Conservation (phyloP, 2,888 invertebrate species). For the Eilema depressum region DNA sequence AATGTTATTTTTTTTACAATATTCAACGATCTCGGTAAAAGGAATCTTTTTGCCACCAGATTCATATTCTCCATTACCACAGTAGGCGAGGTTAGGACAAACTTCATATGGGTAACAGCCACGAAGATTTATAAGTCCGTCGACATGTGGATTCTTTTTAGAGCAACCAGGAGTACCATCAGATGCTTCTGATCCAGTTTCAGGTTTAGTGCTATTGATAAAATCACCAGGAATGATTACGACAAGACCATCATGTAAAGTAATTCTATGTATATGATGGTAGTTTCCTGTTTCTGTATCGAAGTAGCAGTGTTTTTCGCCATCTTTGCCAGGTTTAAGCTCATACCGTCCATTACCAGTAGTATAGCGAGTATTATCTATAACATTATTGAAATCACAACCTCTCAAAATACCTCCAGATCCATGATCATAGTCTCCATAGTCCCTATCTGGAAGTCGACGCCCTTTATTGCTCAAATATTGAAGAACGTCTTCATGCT, state of each 20-base stretch:
- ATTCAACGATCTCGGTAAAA: neutral
- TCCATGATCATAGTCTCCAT: neutral
- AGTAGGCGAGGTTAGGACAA: neutral
- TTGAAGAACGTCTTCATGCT: slow-evolving; percentile 8
- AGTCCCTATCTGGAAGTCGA: neutral
- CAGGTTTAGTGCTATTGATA: neutral
- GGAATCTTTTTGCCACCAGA: neutral
- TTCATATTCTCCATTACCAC: neutral
- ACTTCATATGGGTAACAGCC: slow-evolving; percentile 2
- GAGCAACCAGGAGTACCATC: neutral
- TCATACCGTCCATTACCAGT: slow-evolving; percentile 23
- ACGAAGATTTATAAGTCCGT: neutral
- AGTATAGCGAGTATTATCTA: slow-evolving; percentile 10
- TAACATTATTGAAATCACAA: slow-evolving; percentile 1
- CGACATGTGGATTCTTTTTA: neutral
- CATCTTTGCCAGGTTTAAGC: slow-evolving; percentile 15
- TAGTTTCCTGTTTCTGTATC: slow-evolving; percentile 13
- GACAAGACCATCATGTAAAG: neutral
- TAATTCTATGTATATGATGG: slow-evolving; percentile 7
- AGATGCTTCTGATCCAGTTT: neutral
- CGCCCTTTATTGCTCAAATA: slow-evolving; percentile 11
- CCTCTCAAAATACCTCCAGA: neutral
- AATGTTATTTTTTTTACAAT: neutral
- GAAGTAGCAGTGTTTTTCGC: slow-evolving; percentile 9
- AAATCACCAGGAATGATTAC: slow-evolving; percentile 17